Evolutionary conservation across 2,888 invertebrate species (phyloP).

Genomic region (Tenodera sinensis): DNA sequence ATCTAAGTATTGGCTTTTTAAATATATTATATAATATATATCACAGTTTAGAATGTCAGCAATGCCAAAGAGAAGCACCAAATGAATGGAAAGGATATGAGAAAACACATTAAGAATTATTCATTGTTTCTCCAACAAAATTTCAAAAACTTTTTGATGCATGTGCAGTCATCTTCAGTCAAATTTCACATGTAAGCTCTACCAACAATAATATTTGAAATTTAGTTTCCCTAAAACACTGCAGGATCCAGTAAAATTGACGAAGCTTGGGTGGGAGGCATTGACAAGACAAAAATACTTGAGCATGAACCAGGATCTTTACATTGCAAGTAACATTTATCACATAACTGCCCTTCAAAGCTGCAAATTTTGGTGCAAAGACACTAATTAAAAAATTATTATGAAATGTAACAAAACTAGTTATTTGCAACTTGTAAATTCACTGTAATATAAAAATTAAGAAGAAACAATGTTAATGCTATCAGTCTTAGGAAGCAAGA

Average conservation of each 20-base stretch:
- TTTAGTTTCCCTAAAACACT: neutral
- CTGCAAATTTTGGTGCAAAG: neutral
- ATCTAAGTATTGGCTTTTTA: constrained; percentile 23
- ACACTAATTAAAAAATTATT: neutral
- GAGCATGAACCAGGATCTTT: constrained; percentile 18
- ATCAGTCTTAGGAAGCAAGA: neutral
- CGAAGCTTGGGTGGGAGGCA: constrained; percentile 15
- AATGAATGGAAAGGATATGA: constrained; percentile 12
- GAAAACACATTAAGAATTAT: neutral
- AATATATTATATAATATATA: constrained; percentile 19
- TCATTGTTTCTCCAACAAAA: neutral
- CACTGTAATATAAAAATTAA: neutral
- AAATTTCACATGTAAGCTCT: neutral
- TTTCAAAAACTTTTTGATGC: neutral
- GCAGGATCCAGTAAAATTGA: constrained; percentile 20
- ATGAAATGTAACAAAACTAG: neutral
- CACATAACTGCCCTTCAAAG: neutral
- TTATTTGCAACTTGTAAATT: neutral
- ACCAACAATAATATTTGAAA: neutral
- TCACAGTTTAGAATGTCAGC: constrained; percentile 30
- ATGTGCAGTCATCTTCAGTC: constrained; percentile 3
- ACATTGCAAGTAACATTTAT: neutral
- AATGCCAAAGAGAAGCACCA: constrained; percentile 26
- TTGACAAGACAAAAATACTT: constrained; percentile 21
- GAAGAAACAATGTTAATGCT: neutral